These are phyloP conservation scores for Dunckerocampus dactyliophorus DNA, from an alignment of 2,113 vertebrate species.

Conservation along the genomic window DNA sequence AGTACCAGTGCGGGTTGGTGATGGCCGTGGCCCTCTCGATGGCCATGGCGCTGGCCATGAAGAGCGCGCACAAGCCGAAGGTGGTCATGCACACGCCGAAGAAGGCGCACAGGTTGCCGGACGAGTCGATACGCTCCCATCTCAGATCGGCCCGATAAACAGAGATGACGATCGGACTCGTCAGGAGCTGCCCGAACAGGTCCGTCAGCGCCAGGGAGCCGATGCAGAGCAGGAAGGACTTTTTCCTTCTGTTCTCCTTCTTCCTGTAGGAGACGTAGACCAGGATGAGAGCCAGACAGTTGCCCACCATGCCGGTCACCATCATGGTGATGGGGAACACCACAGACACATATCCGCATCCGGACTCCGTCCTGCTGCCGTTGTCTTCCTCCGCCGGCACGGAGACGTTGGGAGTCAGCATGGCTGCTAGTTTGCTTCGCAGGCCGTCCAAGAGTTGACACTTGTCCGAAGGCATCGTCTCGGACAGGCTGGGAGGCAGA, in stretches of 20 bases:
- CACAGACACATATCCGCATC: constrained; percentile 79
- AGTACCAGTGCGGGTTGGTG: constrained; percentile 90
- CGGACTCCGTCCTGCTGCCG: constrained; percentile 30
- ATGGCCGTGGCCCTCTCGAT: constrained; percentile 87
- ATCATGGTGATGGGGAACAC: constrained; percentile 90
- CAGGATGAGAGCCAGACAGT: constrained; percentile 85
- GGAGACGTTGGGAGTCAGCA: constrained; percentile 62
- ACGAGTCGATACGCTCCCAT: constrained; percentile 81
- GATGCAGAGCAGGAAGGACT: constrained; percentile 91
- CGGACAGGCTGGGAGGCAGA: background rate
- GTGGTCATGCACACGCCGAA: constrained; percentile 92
- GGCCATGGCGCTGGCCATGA: constrained; percentile 91
- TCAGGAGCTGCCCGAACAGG: constrained; percentile 88
- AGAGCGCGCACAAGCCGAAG: constrained; percentile 89
- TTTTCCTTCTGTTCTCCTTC: constrained; percentile 81
- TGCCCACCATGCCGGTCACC: constrained; percentile 88
- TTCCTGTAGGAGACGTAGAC: constrained; percentile 82
- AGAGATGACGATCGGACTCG: constrained; percentile 89
- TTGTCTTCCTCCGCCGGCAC: constrained; percentile 51
- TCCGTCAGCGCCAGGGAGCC: constrained; percentile 90
- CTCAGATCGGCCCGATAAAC: constrained; percentile 79
- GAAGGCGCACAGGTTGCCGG: constrained; percentile 81
- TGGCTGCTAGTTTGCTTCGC: constrained; percentile 27
- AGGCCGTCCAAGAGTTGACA: constrained; percentile 36
- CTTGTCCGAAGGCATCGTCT: constrained; percentile 43